phyloP scores from a whole-genome alignment of 2,888 invertebrate genomes.

The Luperina testacea region DNA sequence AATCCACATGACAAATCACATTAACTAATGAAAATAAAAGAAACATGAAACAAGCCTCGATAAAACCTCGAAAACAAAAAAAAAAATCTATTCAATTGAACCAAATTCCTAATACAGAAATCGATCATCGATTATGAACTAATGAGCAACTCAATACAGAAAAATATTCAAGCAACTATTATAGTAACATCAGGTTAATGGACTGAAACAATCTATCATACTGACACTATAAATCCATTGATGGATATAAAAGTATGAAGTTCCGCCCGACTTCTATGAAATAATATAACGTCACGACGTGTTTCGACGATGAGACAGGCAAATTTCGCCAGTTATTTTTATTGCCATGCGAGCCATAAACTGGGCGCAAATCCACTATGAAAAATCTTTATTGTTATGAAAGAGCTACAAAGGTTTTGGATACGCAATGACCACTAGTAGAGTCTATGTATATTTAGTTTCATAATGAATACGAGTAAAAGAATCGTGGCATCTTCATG shows the following conservation, averaged over 20 bases:
- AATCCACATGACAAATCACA: slow-evolving; percentile 1
- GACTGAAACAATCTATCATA: slow-evolving; percentile 10
- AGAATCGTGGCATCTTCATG: not conserved
- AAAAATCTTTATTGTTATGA: not conserved
- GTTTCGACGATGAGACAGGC: not conserved
- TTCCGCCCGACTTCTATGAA: not conserved
- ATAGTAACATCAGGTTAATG: slow-evolving; percentile 20
- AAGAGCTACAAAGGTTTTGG: not conserved
- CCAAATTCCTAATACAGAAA: slow-evolving; percentile 25
- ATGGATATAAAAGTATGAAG: not conserved
- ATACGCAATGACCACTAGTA: not conserved
- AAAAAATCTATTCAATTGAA: slow-evolving; percentile 39
- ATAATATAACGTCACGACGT: not conserved
- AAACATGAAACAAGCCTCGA: not conserved
- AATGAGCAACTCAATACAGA: slow-evolving; percentile 40
- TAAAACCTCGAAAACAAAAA: slow-evolving; percentile 21
- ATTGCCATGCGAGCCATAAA: not conserved
- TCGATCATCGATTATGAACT: slow-evolving; percentile 36
- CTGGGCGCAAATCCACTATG: not conserved
- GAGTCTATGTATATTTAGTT: not conserved
- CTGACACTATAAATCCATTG: not conserved
- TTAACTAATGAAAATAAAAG: slow-evolving; percentile 6
- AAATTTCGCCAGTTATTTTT: not conserved
- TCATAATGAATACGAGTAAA: not conserved
- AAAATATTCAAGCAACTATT: slow-evolving; percentile 11